Conservation (phyloP, 2,888 invertebrate genomes). For the Hybos culiciformis region DNA sequence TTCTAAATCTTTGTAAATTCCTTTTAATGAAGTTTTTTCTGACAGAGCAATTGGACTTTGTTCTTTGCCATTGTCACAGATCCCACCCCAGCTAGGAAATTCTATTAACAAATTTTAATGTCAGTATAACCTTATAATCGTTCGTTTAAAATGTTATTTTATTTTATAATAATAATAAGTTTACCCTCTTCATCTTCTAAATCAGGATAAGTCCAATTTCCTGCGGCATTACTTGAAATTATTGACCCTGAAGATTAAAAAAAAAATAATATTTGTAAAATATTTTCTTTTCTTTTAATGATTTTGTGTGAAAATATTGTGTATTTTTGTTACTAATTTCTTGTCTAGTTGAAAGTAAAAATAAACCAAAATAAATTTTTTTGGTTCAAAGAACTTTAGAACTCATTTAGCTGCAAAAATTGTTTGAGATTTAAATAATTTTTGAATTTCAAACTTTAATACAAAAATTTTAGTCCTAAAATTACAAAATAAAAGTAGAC, state of each 20-base stretch:
- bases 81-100: conserved; percentile 45
- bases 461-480: too few species aligned
- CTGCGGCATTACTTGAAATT: conserved; percentile 13
- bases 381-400: too few species aligned
- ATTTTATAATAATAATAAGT: conserved; percentile 1
- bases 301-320: too few species aligned
- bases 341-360: too few species aligned
- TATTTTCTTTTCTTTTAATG: too few species aligned
- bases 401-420: too few species aligned
- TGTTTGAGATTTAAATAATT: too few species aligned
- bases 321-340: too few species aligned
- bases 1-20: conserved; percentile 23
- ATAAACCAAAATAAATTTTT: too few species aligned
- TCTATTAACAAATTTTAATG: conserved; percentile 17
- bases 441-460: too few species aligned
- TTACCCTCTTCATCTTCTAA: conserved; percentile 26
- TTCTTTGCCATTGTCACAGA: conserved; percentile 44
- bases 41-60: conserved; percentile 71
- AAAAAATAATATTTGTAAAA: too few species aligned
- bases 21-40: conserved; percentile 40
- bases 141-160: not conserved
- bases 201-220: conserved; percentile 29
- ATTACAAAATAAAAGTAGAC: too few species aligned
- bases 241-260: conserved; percentile 10
- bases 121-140: not conserved